Conservation (phyloP, 2,113 vertebrate species). For the Zeus faber region DNA sequence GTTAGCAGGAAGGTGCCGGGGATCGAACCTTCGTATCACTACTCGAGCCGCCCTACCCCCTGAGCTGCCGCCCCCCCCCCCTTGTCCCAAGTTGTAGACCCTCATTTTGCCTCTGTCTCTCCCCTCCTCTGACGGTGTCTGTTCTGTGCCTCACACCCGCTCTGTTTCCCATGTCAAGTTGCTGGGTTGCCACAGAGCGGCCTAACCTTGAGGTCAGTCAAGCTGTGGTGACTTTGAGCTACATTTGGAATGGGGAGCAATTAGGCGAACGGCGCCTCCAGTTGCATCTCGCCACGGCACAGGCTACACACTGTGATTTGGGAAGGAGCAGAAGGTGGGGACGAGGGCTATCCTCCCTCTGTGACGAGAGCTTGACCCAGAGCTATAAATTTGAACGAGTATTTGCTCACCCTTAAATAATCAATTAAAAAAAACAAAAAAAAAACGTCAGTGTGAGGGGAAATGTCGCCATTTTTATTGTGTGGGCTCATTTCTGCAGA, state of each 20-base stretch:
- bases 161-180: slow-evolving; percentile 30
- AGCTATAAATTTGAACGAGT: slow-evolving; percentile 1
- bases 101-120: no score
- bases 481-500: no score
- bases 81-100: no score
- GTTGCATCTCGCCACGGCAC: slow-evolving; percentile 33
- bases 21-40: no score
- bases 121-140: neutral
- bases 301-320: slow-evolving; percentile 11
- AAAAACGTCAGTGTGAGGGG: neutral
- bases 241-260: slow-evolving; percentile 61
- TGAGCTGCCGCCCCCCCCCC: no score
- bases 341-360: slow-evolving; percentile 9
- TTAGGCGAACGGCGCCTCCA: slow-evolving; percentile 38
- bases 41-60: no score
- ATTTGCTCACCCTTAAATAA: no score
- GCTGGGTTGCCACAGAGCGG: slow-evolving; percentile 41
- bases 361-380: slow-evolving; percentile 14
- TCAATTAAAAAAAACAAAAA: no score
- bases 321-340: neutral
- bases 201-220: slow-evolving; percentile 53
- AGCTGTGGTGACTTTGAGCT: slow-evolving; percentile 54
- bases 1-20: no score
- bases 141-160: neutral
- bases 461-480: neutral